These are phyloP conservation scores for Theropithecus gelada DNA, from an alignment of 2,113 vertebrate species.

Conservation along the genomic window DNA sequence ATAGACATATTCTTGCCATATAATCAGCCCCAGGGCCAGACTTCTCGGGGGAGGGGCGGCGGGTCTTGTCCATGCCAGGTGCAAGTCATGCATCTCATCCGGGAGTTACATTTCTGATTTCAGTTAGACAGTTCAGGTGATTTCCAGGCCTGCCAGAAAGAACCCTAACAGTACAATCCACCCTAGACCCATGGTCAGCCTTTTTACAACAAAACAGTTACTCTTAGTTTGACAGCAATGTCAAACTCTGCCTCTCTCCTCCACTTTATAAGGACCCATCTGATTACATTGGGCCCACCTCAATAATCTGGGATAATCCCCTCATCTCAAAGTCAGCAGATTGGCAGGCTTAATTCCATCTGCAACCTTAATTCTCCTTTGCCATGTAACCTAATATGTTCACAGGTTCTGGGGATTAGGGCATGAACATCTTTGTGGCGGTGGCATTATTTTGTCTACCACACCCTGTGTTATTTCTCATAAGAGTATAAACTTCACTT, in stretches of 20 bases:
- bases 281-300: not conserved
- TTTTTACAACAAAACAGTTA: not conserved
- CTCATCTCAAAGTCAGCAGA: not conserved
- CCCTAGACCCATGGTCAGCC: not conserved
- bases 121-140: no score
- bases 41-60: accelerated
- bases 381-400: not conserved
- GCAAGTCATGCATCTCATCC: no score
- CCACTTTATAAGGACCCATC: not conserved
- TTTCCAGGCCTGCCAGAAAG: not conserved
- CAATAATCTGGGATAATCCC: not conserved
- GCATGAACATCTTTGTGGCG: not conserved
- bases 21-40: not conserved
- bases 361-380: not conserved
- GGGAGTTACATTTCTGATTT: no score
- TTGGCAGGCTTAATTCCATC: not conserved
- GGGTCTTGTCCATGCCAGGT: no score
- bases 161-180: not conserved
- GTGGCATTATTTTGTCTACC: not conserved
- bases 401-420: not conserved
- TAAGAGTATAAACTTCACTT: not conserved
- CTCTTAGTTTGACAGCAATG: not conserved
- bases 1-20: not conserved
- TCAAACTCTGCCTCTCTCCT: not conserved
- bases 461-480: not conserved